phyloP scores from a whole-genome alignment of 2,113 vertebrate species.

The Suricata suricatta region DNA sequence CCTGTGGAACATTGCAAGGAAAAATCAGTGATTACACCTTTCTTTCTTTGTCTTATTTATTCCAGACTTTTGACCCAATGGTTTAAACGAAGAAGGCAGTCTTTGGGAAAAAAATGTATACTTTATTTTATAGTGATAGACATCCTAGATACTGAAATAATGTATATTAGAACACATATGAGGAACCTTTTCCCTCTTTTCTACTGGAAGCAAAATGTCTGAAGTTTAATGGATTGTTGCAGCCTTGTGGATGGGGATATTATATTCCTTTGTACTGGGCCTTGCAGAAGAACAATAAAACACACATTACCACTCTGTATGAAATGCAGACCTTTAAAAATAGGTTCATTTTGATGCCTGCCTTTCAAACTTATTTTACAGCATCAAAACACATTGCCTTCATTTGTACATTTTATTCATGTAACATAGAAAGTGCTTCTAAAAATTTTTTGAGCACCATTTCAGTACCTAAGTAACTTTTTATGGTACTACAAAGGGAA shows the following conservation, averaged over 20 bases:
- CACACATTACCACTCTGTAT: not conserved
- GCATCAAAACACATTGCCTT: not conserved
- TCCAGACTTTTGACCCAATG: not conserved
- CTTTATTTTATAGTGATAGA: constrained; percentile 18
- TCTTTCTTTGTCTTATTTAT: not conserved
- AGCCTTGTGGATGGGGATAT: not conserved
- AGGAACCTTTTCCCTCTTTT: not conserved
- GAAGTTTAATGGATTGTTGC: not conserved
- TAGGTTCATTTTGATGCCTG: not conserved
- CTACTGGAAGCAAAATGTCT: not conserved
- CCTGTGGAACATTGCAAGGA: constrained; percentile 31
- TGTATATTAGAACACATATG: not conserved
- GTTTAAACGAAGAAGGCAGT: constrained; percentile 56
- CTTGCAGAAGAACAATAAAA: constrained; percentile 25
- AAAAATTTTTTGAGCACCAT: not conserved
- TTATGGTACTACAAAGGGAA: not conserved
- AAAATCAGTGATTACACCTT: constrained; percentile 63
- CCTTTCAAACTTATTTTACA: constrained; percentile 35
- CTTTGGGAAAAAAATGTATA: not conserved
- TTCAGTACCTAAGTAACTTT: not conserved
- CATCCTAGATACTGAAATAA: constrained; percentile 37
- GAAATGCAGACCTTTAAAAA: not conserved
- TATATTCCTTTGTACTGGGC: not conserved
- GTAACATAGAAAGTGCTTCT: not conserved
- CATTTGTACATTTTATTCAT: constrained; percentile 4